These are phyloP conservation scores for Maniola hyperantus DNA, from an alignment of 2,888 invertebrate genomes.

Conservation along the genomic window DNA sequence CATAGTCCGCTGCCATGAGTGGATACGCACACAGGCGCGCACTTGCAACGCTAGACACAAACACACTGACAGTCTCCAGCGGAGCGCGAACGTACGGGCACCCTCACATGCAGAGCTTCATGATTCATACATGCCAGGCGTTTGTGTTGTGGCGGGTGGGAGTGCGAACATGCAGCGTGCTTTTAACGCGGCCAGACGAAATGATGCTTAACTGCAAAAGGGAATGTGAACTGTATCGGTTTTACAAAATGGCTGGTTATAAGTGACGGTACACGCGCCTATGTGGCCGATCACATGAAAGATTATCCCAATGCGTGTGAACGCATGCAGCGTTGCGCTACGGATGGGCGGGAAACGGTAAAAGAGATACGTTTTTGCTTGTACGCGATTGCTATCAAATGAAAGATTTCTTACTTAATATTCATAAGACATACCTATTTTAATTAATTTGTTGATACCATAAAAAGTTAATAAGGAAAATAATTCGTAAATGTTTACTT, in stretches of 20 bases:
- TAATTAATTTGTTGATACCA: conserved; percentile 1
- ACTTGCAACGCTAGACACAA: conserved; percentile 70
- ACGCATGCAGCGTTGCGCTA: conserved; percentile 70
- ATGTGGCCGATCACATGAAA: conserved; percentile 76
- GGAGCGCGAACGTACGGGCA: conserved; percentile 71
- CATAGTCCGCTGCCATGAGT: conserved; percentile 83
- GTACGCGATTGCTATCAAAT: conserved; percentile 53
- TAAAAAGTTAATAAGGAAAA: background rate
- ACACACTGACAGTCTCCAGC: conserved; percentile 78
- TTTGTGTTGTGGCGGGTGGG: conserved; percentile 77
- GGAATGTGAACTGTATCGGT: conserved; percentile 69
- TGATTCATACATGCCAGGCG: conserved; percentile 73
- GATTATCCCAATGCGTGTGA: conserved; percentile 80
- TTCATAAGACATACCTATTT: conserved; percentile 28
- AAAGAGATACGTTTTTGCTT: conserved; percentile 57
- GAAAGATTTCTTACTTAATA: conserved; percentile 53
- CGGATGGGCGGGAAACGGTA: conserved; percentile 74
- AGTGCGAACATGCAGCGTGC: conserved; percentile 82
- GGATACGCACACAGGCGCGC: conserved; percentile 74
- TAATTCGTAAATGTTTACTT: background rate
- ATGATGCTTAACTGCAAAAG: conserved; percentile 76
- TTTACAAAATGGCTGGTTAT: conserved; percentile 76
- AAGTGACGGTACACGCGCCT: conserved; percentile 62
- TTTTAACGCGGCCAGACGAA: conserved; percentile 80
- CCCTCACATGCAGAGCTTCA: conserved; percentile 61